A percentile compares a stretch with the other conserved stretches of the same genome.
Evolutionary conservation across 1,140 invertebrate species (phyloP).

Genomic region (Chrysoperla carnea): DNA sequence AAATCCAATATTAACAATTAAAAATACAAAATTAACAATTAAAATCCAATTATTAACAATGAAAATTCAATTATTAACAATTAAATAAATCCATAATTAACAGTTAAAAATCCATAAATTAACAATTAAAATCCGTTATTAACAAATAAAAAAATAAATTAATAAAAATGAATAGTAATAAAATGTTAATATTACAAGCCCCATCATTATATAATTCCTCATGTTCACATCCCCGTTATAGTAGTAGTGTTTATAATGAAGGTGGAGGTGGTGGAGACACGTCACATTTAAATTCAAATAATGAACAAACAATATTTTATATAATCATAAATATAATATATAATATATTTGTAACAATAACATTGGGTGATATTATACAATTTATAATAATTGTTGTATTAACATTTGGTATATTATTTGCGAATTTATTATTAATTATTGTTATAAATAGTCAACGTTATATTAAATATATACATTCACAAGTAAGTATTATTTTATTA

Average conservation of each 20-base stretch:
- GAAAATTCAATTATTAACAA: too few species aligned
- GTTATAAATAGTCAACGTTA: conserved; percentile 66
- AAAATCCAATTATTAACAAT: too few species aligned
- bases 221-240: conserved; percentile 46
- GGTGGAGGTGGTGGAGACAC: too few species aligned
- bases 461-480: conserved; percentile 66
- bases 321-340: conserved; percentile 4
- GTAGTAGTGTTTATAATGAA: conserved; percentile 17
- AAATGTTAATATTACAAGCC: conserved; percentile 40
- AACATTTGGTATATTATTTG: conserved; percentile 54
- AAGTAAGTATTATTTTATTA: conserved; percentile 36
- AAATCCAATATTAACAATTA: too few species aligned
- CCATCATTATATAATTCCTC: conserved; percentile 63
- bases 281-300: too few species aligned
- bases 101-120: too few species aligned
- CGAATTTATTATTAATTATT: conserved; percentile 62
- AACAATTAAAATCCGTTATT: too few species aligned
- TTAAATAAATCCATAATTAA: too few species aligned
- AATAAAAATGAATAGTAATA: conserved; percentile 2
- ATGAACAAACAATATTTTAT: too few species aligned
- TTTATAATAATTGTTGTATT: conserved; percentile 54
- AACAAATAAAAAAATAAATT: too few species aligned
- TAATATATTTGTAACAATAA: conserved; percentile 36
- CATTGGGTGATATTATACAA: conserved; percentile 48
- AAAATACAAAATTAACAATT: too few species aligned